Evolutionary conservation across 2,797 vertebrate genomes (phyloP), one percentile per base, ranked within the genome.

Genomic region (Avahi laniger): DNA sequence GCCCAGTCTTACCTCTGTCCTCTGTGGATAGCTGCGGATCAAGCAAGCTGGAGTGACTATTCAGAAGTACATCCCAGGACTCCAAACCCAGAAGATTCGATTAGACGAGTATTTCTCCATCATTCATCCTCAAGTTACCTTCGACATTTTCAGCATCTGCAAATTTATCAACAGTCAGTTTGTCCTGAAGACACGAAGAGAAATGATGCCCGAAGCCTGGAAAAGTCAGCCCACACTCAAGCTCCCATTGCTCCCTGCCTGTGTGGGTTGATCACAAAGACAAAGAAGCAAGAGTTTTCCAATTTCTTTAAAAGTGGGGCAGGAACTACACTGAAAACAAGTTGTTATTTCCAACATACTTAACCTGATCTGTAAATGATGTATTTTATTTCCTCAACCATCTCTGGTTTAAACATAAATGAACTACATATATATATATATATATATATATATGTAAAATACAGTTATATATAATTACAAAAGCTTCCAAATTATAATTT

Each of bases 41-140:
- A 99, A 97, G 76, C 98, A 99, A 97, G 98, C 98, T 0, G 98
- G 99, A 24, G 98, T 98, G 84, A 99, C 99, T 92, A 98, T 99
- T 94, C 99, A 99, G 97, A 99, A 98, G 95, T 99, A 99, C 89
- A 96, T 98, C 59, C 98, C 98, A 15, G 98, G 98, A 79, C 98
- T 99, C 48, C 98, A 98, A 90, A 98, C 91, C 13, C 91, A 65
- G 94, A 98, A 97, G 4, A 96, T 97, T 93, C 94, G 17, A 12
- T 72, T 99, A 95, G 98, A 99, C 72, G 97, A 99, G 11, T 98
- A 98, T 97, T 99, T 99, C 97, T 98, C 95, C 41, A 98, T 99
- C 4, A 22, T 98, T 43, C 98, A 99, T 96, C 98, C 99, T 81
- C 98, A 98, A 98, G 97, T 99, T 89, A 97, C 97, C 17, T 98